Conservation (phyloP, 2,888 invertebrate genomes). For the Sminthurinus aureus region DNA sequence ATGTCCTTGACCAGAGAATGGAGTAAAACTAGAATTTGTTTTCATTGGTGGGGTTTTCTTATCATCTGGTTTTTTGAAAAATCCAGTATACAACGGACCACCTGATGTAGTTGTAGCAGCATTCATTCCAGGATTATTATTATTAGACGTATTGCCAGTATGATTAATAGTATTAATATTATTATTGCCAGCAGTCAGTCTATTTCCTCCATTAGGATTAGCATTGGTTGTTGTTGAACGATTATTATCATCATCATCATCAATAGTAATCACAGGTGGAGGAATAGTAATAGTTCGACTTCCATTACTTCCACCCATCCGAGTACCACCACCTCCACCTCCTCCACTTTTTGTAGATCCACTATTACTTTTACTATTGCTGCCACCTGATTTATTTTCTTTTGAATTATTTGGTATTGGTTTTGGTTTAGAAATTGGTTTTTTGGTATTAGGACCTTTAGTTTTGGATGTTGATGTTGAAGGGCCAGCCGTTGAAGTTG, state of each 20-base stretch:
- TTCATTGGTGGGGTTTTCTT: background rate
- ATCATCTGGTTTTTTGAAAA: slow-evolving; percentile 13
- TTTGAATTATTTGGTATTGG: background rate
- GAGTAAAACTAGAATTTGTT: slow-evolving; percentile 11
- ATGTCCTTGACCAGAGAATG: slow-evolving; percentile 39
- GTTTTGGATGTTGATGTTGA: background rate
- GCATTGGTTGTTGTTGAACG: background rate
- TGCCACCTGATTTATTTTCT: background rate
- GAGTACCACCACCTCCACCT: background rate
- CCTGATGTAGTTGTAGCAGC: background rate
- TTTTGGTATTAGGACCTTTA: background rate
- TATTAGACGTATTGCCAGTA: background rate
- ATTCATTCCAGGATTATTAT: background rate
- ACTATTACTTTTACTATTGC: background rate
- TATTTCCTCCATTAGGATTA: too few relatives aligned
- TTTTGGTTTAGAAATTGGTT: background rate
- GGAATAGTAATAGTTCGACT: background rate
- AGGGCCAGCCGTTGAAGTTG: background rate
- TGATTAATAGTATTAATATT: too few relatives aligned
- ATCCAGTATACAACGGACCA: background rate
- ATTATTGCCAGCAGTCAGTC: background rate
- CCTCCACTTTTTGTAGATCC: background rate
- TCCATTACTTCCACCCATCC: slow-evolving; percentile 2
- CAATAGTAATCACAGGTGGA: slow-evolving; percentile 21
- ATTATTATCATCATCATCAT: slow-evolving; percentile 28